These are phyloP conservation scores for Ceratotherium simum DNA, from an alignment of 2,113 vertebrate genomes.

Conservation along the genomic window DNA sequence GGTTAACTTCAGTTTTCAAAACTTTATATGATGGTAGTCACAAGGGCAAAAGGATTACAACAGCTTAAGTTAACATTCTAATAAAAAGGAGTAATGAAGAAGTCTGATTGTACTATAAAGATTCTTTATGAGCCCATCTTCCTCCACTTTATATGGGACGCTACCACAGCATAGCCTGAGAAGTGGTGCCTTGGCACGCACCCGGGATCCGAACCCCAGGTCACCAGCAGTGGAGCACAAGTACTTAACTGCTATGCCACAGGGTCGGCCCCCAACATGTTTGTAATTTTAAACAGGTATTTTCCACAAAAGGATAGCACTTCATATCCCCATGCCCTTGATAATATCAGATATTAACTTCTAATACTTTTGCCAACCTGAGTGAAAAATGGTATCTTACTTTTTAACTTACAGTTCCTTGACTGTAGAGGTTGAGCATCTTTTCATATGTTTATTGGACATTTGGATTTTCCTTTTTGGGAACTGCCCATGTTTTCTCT, in stretches of 20 bases:
- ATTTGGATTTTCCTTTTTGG: background rate
- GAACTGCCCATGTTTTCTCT: background rate
- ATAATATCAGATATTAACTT: background rate
- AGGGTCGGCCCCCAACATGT: background rate
- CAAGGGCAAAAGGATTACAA: background rate
- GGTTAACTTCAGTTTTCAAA: background rate
- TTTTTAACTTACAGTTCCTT: background rate
- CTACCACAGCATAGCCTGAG: too few relatives aligned
- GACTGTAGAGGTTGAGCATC: background rate
- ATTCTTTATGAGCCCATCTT: background rate
- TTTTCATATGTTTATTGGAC: background rate
- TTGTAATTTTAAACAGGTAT: background rate
- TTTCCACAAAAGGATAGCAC: background rate
- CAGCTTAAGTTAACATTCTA: background rate
- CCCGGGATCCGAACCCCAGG: too few relatives aligned
- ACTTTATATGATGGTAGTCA: background rate
- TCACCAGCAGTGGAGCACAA: too few relatives aligned
- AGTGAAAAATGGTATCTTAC: background rate
- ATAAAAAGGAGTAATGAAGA: conserved; percentile 2
- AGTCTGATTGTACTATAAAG: background rate
- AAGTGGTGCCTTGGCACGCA: too few relatives aligned
- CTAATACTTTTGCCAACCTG: background rate
- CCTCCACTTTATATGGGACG: too few relatives aligned
- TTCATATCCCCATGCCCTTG: background rate
- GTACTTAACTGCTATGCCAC: too few relatives aligned